A percentile compares a stretch with the other conserved stretches of the same genome.
Evolutionary conservation across 2,888 invertebrate genomes (phyloP).

Genomic region (Folsomia candida): DNA sequence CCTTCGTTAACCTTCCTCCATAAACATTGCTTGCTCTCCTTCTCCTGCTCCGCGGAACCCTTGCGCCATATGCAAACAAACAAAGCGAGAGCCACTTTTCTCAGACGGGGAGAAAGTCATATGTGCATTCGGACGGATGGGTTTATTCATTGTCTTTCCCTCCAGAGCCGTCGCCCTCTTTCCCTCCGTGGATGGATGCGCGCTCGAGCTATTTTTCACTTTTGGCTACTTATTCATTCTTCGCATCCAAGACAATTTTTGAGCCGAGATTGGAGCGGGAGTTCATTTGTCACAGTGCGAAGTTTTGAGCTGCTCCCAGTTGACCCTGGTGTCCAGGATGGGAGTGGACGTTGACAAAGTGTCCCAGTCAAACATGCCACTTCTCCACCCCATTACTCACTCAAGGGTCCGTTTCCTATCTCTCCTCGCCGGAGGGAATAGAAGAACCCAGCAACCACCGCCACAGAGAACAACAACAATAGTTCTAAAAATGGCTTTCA

Average conservation of each 20-base stretch:
- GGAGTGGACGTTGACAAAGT: slow-evolving; percentile 29
- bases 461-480: background rate
- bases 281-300: background rate
- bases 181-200: background rate
- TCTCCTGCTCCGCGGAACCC: background rate
- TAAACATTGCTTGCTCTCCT: background rate
- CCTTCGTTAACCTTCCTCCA: background rate
- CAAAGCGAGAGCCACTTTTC: background rate
- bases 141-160: background rate
- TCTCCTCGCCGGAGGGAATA: background rate
- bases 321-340: slow-evolving; percentile 24
- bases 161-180: no score
- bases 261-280: background rate
- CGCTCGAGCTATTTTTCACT: background rate
- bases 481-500: no score
- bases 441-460: no score
- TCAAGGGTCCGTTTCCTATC: background rate
- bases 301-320: slow-evolving; percentile 8
- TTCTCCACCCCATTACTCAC: background rate
- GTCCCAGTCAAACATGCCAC: background rate
- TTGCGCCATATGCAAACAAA: background rate
- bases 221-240: background rate
- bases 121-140: background rate
- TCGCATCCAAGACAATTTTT: background rate
- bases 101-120: background rate